These are phyloP conservation scores for Chelonus formosanus DNA, from an alignment of 2,888 invertebrate species.

Conservation along the genomic window DNA sequence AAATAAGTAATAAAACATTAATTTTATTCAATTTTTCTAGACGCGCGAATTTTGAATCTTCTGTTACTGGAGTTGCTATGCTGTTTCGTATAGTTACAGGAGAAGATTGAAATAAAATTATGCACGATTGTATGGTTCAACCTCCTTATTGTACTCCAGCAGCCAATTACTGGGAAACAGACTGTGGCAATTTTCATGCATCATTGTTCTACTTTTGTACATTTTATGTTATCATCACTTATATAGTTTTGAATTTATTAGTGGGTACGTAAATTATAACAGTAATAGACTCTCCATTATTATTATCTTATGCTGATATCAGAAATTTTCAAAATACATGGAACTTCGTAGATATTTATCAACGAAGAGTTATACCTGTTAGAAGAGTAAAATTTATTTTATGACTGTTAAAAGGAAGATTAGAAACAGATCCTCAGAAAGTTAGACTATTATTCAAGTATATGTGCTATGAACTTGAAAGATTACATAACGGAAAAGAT, in stretches of 20 bases:
- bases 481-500: conserved; percentile 97
- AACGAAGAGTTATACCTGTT: conserved; percentile 96
- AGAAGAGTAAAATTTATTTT: conserved; percentile 89
- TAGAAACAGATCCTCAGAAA: conserved; percentile 97
- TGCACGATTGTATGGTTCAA: conserved; percentile 99
- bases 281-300: conserved; percentile 67
- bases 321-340: conserved; percentile 99
- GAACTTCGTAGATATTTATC: conserved; percentile 98
- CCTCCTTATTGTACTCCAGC: conserved; percentile 95
- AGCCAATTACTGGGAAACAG: conserved; percentile 98
- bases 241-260: conserved; percentile 97
- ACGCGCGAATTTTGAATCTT: conserved; percentile 98
- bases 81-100: conserved; percentile 99
- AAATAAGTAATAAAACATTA: too few species aligned
- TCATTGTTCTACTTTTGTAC: conserved; percentile 98
- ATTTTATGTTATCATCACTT: conserved; percentile 99
- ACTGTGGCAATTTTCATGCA: conserved; percentile 99
- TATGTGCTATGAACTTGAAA: conserved; percentile 99
- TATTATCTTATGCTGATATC: conserved; percentile 98
- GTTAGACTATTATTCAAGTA: conserved; percentile 97
- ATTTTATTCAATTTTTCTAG: too few species aligned
- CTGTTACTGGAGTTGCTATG: conserved; percentile 97
- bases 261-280: conserved; percentile 78
- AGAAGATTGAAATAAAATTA: conserved; percentile 99
- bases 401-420: conserved; percentile 86